Conservation (phyloP, 1,140 invertebrate genomes). For the Leptinotarsa lineolata region DNA sequence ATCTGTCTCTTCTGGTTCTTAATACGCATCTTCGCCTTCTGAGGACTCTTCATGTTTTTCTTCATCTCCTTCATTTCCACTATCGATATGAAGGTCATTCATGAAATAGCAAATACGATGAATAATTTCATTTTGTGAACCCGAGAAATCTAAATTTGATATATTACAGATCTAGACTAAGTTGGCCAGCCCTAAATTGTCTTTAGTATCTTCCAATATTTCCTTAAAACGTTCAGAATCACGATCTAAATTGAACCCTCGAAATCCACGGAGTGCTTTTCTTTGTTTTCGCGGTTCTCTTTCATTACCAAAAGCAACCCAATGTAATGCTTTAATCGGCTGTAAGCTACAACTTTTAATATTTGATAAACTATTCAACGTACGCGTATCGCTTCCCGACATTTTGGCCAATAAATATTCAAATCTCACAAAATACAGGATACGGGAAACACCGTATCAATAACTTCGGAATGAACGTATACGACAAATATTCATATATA, state of each 20-base stretch:
- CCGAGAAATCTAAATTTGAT: background rate
- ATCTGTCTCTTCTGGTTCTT: background rate
- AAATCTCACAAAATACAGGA: too few species aligned
- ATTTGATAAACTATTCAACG: background rate
- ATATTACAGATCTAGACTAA: background rate
- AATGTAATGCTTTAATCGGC: slow-evolving; percentile 2
- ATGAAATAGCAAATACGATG: background rate
- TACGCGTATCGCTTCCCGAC: too few species aligned
- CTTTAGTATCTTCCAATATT: too few species aligned
- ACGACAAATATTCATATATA: too few species aligned
- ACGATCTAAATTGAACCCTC: background rate
- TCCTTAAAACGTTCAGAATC: background rate
- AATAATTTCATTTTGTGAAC: background rate
- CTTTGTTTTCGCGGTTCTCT: background rate
- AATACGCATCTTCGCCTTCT: background rate
- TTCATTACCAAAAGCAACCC: slow-evolving; percentile 3
- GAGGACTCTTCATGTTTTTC: background rate
- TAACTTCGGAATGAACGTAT: too few species aligned
- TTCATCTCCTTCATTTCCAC: background rate
- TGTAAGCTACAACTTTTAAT: background rate
- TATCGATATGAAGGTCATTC: background rate
- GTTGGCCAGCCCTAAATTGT: too few species aligned
- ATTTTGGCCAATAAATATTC: too few species aligned
- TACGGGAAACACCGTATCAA: too few species aligned
- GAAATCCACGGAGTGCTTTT: slow-evolving; percentile 1